These are phyloP conservation scores for Aleiodes sp. DNA, from an alignment of 1,140 invertebrate species.

Conservation along the genomic window DNA sequence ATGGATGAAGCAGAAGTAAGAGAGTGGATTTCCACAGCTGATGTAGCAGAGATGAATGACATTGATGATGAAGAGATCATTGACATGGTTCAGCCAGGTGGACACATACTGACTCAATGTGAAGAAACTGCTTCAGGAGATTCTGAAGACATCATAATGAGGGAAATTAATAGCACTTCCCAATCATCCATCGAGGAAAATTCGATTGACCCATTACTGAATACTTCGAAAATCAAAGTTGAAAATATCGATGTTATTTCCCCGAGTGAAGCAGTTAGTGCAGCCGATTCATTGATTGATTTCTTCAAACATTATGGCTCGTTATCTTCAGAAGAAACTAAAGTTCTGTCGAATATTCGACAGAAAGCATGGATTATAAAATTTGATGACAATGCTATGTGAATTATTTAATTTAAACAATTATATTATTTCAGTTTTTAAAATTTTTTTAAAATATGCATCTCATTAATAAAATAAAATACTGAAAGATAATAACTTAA, in stretches of 20 bases:
- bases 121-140: background rate
- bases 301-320: background rate
- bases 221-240: background rate
- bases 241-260: background rate
- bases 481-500: too few relatives aligned
- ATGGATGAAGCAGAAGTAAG: background rate
- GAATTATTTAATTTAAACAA: too few relatives aligned
- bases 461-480: too few relatives aligned
- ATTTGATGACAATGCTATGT: too few relatives aligned
- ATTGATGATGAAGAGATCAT: background rate
- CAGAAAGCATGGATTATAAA: background rate
- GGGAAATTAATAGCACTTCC: background rate
- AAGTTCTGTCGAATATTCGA: background rate
- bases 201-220: background rate
- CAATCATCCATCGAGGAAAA: background rate
- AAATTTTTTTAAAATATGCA: too few relatives aligned
- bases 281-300: background rate
- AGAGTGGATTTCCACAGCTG: background rate
- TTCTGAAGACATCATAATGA: background rate
- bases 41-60: background rate
- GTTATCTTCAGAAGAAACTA: background rate
- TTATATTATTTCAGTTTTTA: too few relatives aligned
- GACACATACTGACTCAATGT: too few relatives aligned
- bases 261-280: background rate
- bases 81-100: background rate